Evolutionary conservation across 2,113 vertebrate genomes (phyloP).

Genomic region (Noctilio leporinus): DNA sequence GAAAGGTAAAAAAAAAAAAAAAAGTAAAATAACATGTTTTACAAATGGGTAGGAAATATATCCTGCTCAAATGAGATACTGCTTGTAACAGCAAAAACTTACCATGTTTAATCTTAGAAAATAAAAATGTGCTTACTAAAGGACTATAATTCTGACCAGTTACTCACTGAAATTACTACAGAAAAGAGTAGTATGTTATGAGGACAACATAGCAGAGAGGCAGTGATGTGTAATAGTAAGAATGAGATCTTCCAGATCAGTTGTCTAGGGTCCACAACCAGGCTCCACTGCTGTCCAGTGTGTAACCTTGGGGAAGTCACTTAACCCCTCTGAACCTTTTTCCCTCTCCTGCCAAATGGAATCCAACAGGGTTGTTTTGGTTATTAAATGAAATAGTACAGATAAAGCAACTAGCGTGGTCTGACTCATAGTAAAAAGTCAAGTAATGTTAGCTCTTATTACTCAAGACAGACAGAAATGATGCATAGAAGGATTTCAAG

Average conservation of each 20-base stretch:
- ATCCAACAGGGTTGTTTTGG: not conserved
- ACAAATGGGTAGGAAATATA: not conserved
- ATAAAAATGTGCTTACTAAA: not conserved
- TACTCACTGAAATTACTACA: not conserved
- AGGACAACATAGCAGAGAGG: not conserved
- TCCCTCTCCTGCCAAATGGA: not conserved
- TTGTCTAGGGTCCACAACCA: not conserved
- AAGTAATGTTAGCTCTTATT: not conserved
- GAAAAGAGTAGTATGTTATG: not conserved
- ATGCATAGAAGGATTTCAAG: not conserved
- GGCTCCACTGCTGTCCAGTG: not conserved
- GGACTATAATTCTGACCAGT: not conserved
- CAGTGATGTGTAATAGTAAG: not conserved
- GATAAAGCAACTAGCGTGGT: not conserved
- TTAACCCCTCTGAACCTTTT: not conserved
- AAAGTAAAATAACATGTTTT: not conserved
- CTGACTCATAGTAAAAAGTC: not conserved
- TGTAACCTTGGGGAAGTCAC: not conserved
- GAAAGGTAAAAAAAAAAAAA: not conserved
- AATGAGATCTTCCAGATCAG: not conserved
- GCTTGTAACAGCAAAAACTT: conserved; percentile 14
- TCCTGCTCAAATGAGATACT: not conserved
- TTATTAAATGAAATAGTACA: not conserved
- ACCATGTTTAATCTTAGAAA: not conserved
- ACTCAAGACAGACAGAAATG: not conserved